A percentile compares a stretch with the other conserved stretches of the same genome.
phyloP scores from a whole-genome alignment of 1,140 invertebrate species.

The Drosophila athabasca region DNA sequence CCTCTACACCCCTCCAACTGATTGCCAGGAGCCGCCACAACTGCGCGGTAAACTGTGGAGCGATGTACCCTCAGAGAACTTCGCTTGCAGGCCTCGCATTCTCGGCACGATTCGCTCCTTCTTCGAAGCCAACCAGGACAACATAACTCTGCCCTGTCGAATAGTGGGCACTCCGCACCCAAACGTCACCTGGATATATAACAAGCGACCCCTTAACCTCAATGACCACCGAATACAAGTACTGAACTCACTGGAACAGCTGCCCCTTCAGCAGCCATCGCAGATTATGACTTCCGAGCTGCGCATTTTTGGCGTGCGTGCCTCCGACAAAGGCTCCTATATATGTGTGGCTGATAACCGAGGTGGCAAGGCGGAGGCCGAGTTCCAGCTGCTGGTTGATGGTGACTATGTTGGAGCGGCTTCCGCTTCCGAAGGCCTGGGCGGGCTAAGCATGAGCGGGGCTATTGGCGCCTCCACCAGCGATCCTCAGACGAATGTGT shows the following conservation, averaged over 20 bases:
- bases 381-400: conserved; percentile 86
- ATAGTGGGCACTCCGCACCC: conserved; percentile 91
- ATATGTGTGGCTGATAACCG: conserved; percentile 93
- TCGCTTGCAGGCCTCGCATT: conserved; percentile 93
- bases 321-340: conserved; percentile 93
- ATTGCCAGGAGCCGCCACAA: conserved; percentile 88
- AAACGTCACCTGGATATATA: conserved; percentile 90
- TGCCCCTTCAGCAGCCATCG: conserved; percentile 17
- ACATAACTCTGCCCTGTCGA: conserved; percentile 90
- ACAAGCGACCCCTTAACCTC: conserved; percentile 85
- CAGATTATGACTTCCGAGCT: conserved; percentile 85
- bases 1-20: conserved; percentile 89
- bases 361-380: conserved; percentile 91
- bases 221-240: conserved; percentile 85
- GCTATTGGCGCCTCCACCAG: conserved; percentile 72
- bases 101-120: conserved; percentile 85
- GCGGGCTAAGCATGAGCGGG: conserved; percentile 51
- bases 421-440: conserved; percentile 78
- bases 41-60: conserved; percentile 89
- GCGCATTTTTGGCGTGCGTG: conserved; percentile 88
- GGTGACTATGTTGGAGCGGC: conserved; percentile 85
- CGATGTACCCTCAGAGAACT: conserved; percentile 88
- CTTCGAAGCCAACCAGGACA: conserved; percentile 86
- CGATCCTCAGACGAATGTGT: conserved; percentile 82
- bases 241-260: conserved; percentile 64